A percentile compares a stretch with the other conserved stretches of the same genome.
Evolutionary conservation across 2,888 invertebrate species (phyloP).

Genomic region (Operophtera brumata): DNA sequence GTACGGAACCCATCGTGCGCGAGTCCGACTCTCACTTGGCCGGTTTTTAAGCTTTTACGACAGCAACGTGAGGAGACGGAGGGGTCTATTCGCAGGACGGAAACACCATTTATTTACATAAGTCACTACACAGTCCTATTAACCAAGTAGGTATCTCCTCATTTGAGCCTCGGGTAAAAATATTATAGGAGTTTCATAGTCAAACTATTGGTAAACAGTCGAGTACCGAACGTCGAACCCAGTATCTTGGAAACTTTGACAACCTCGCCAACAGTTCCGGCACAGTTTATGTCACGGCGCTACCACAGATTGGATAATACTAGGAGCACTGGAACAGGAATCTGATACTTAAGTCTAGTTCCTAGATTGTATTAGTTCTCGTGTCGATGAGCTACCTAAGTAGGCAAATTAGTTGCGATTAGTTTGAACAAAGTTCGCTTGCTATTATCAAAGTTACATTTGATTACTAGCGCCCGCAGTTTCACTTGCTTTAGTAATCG

Average conservation of each 20-base stretch:
- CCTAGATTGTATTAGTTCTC: constrained; percentile 21
- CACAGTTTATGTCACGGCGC: constrained; percentile 11
- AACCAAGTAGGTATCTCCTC: not conserved
- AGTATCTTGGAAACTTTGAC: constrained; percentile 19
- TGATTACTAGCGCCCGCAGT: not conserved
- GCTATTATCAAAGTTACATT: constrained; percentile 5
- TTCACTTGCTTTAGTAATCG: not conserved
- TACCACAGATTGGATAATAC: constrained; percentile 11
- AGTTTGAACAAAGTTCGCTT: constrained; percentile 10
- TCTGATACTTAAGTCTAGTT: constrained; percentile 18
- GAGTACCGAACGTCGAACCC: constrained; percentile 16
- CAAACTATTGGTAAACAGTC: constrained; percentile 16
- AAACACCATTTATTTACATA: too few species aligned
- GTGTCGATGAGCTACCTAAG: constrained; percentile 15
- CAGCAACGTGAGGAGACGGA: too few species aligned
- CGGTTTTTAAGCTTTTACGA: too few species aligned
- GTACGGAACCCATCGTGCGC: too few species aligned
- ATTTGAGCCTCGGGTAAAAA: constrained; percentile 3
- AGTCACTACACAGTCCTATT: too few species aligned
- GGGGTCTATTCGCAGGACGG: too few species aligned
- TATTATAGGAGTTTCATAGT: not conserved
- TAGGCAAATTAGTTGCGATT: constrained; percentile 15
- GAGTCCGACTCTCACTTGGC: too few species aligned
- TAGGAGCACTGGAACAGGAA: constrained; percentile 5
- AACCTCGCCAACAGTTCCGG: constrained; percentile 13